A percentile compares a stretch with the other conserved stretches of the same genome.
Evolutionary conservation across 2,113 vertebrate genomes (phyloP).

Genomic region (Microcebus tavaratra): DNA sequence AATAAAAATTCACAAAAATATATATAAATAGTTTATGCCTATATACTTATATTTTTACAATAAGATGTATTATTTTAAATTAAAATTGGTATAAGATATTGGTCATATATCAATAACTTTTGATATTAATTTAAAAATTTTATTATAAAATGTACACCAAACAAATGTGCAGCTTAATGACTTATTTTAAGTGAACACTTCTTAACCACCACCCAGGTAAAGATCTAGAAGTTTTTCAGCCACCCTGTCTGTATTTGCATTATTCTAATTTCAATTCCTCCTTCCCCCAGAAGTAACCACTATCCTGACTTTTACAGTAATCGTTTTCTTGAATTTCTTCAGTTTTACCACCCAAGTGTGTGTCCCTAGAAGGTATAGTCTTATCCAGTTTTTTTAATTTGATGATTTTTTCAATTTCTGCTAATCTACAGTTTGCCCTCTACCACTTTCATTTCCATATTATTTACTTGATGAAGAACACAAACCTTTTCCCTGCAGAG

Average conservation of each 20-base stretch:
- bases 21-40: not conserved
- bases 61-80: not conserved
- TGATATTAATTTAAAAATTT: not conserved
- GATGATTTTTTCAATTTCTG: not conserved
- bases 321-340: not conserved
- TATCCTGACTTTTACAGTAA: not conserved
- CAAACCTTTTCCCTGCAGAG: not conserved
- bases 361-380: not conserved
- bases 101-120: not conserved
- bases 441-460: not conserved
- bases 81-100: not conserved
- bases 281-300: not conserved
- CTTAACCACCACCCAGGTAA: not conserved
- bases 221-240: not conserved
- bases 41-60: not conserved
- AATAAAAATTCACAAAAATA: not conserved
- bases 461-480: not conserved
- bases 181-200: not conserved
- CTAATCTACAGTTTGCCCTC: not conserved
- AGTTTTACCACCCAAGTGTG: not conserved
- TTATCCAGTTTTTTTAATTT: not conserved
- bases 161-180: not conserved
- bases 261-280: not conserved
- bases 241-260: not conserved
- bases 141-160: not conserved